Conservation (phyloP, 2,113 vertebrate genomes). For the Indicator indicator region DNA sequence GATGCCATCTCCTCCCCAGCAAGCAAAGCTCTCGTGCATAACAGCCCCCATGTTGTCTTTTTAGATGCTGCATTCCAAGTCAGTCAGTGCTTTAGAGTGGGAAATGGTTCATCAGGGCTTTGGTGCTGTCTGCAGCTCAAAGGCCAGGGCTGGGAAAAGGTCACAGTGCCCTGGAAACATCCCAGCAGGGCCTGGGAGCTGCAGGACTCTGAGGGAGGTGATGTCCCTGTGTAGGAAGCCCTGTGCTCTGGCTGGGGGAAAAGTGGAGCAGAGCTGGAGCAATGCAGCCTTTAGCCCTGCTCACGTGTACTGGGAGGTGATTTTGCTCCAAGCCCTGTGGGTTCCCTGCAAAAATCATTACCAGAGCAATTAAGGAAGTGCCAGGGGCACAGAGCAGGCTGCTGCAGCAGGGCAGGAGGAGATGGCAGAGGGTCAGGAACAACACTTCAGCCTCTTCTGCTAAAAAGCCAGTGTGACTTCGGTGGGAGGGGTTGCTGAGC, state of each 20-base stretch:
- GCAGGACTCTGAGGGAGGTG: not conserved
- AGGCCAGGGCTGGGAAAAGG: not conserved
- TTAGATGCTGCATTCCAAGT: not conserved
- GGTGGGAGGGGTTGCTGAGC: not conserved
- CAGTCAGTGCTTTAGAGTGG: not conserved
- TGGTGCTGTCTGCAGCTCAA: not conserved
- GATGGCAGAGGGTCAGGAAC: not conserved
- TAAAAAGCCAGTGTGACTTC: accelerated
- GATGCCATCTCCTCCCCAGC: not conserved
- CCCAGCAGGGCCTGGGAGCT: not conserved
- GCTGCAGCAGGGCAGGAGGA: not conserved
- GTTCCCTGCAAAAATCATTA: not conserved
- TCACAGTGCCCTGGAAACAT: not conserved
- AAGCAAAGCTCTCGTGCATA: not conserved
- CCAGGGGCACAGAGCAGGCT: accelerated
- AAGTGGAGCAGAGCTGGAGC: not conserved
- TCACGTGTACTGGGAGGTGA: not conserved
- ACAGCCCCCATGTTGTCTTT: not conserved
- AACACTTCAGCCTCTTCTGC: not conserved
- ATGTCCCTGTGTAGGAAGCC: not conserved
- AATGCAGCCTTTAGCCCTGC: not conserved
- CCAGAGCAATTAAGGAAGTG: not conserved
- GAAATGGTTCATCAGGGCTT: conserved; percentile 5
- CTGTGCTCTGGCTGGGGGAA: not conserved
- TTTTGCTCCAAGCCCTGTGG: not conserved